A percentile compares a stretch with the other conserved stretches of the same genome.
Evolutionary conservation across 2,888 invertebrate species (phyloP).

Genomic region (Phyto melanocephala): DNA sequence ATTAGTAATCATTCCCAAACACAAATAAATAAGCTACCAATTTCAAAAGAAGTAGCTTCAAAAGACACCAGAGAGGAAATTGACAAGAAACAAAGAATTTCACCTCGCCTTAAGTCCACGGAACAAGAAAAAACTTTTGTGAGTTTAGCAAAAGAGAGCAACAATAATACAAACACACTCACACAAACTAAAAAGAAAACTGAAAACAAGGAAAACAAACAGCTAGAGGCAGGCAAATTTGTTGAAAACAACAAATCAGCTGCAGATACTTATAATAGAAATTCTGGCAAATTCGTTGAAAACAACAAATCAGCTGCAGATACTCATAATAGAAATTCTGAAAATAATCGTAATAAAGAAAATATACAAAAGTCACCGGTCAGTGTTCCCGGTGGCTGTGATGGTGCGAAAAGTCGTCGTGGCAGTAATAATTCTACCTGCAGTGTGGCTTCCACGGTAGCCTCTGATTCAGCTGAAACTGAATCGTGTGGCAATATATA

Average conservation of each 20-base stretch:
- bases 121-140: constrained; percentile 9
- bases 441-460: constrained; percentile 63
- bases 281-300: neutral
- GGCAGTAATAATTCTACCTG: constrained; percentile 67
- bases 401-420: constrained; percentile 25
- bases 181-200: constrained; percentile 13
- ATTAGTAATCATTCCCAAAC: constrained; percentile 38
- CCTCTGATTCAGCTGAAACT: constrained; percentile 65
- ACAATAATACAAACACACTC: constrained; percentile 4
- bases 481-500: constrained; percentile 71
- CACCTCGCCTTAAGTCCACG: constrained; percentile 19
- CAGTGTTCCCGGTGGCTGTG: neutral
- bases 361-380: neutral
- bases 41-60: neutral
- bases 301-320: neutral
- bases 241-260: neutral
- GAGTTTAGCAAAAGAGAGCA: constrained; percentile 22
- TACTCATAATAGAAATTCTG: neutral
- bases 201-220: neutral
- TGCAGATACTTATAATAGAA: neutral
- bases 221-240: neutral
- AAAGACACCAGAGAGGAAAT: constrained; percentile 3
- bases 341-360: constrained; percentile 56
- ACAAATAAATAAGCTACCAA: neutral
- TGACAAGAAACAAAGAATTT: constrained; percentile 40